These are phyloP conservation scores for Puffinus mauretanicus DNA, from an alignment of 2,113 vertebrate species.

Conservation along the genomic window DNA sequence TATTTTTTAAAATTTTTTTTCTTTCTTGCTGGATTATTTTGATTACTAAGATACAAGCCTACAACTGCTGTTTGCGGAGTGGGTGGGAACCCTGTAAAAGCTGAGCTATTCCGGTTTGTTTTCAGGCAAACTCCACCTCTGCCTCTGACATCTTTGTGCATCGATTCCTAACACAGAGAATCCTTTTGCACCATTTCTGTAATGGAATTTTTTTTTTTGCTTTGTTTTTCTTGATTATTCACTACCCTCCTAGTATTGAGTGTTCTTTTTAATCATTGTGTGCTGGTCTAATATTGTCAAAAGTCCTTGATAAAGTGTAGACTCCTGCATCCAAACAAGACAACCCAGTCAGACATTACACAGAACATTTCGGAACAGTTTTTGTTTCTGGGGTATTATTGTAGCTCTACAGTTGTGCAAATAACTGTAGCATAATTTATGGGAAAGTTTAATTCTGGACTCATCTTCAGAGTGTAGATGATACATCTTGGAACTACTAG, in stretches of 20 bases:
- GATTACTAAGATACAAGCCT: neutral
- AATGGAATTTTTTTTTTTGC: fast-evolving
- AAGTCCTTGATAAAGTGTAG: neutral
- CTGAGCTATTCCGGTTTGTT: neutral
- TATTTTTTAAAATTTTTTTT: neutral
- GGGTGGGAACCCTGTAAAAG: neutral
- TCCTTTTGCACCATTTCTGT: neutral
- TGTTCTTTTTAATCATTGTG: fast-evolving
- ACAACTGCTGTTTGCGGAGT: neutral
- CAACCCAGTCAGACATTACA: too few relatives aligned
- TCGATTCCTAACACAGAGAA: fast-evolving
- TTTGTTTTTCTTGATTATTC: neutral
- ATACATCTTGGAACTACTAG: neutral
- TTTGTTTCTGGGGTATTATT: neutral
- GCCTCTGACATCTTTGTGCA: fast-evolving
- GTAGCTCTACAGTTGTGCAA: neutral
- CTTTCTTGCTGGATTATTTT: neutral
- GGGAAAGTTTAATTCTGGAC: neutral
- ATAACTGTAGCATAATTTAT: neutral
- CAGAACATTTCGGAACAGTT: neutral
- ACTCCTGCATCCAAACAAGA: neutral
- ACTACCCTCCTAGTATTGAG: fast-evolving
- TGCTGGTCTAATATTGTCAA: fast-evolving
- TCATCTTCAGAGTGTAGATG: neutral
- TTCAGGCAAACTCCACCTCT: neutral